Evolutionary conservation across 2,888 invertebrate genomes (phyloP), one percentile per base, ranked within the genome.

Genomic region (Drosophila parthenogenetica): DNA sequence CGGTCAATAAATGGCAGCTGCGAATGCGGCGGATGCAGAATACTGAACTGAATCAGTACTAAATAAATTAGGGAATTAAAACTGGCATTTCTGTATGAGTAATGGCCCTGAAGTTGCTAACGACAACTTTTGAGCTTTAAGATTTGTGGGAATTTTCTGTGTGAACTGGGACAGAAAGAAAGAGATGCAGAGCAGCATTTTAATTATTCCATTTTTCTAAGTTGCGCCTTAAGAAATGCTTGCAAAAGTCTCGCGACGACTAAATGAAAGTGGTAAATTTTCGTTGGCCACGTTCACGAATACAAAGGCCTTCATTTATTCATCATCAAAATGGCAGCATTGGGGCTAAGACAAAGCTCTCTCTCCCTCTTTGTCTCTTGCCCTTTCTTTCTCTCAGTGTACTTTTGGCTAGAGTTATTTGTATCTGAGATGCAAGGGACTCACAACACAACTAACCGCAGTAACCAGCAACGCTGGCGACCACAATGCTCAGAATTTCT

Each of bases 271-370:
- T 88, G 81, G 79, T 88, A 74, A 81, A 74, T 76, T 74, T 69
- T 70, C 66, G 65, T 61, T 57, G 61, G 69, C 59, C 73, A 62
- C 69, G 66, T 63, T 69, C 67, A 65, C 43, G 62, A 73, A 63
- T 49, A 81, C 79, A 87, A 83, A 76, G 75, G 73, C 73, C 74
- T 79, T 84, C 85, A 87, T 89, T 87, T 85, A 85, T 89, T 85
- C 89, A 88, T 87, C 84, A 84, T 66, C 67, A 76, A 88, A 79
- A 82, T 83, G 76, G 79, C 77, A 70, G 76, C 58, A 57, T 60
- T 51, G 46, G 43, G 60, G 60, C 72, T 73, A 69, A 88, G 81
- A 86, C 87, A 84, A 86, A 78, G 71, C 65, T 42, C 17, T 29
- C 29, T 8, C 8, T 29, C 8, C 8, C 8, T 29, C 29, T 8